These are phyloP conservation scores for Steatocranus sp. DNA, from an alignment of 2,797 vertebrate species.

Conservation along the genomic window DNA sequence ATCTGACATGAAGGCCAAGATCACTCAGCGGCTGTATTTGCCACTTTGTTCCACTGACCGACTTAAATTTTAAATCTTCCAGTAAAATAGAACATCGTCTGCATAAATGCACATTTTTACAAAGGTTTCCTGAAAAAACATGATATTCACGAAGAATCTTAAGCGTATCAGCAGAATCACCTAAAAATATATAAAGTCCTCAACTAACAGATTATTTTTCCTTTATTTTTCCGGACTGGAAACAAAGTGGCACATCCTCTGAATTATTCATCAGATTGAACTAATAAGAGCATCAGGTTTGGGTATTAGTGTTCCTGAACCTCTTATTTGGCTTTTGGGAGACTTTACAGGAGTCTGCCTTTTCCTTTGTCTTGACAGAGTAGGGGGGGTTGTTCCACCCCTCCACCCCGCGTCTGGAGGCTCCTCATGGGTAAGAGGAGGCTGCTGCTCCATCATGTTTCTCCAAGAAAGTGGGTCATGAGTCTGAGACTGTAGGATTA, in stretches of 20 bases:
- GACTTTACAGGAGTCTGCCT: constrained; percentile 47
- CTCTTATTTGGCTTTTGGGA: constrained; percentile 49
- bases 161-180: neutral
- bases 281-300: constrained; percentile 49
- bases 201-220: neutral
- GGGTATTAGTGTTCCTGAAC: constrained; percentile 48
- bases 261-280: constrained; percentile 35
- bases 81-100: constrained; percentile 5
- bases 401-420: constrained; percentile 58
- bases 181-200: neutral
- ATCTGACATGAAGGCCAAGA: neutral
- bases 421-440: constrained; percentile 57
- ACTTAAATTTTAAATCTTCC: neutral
- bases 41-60: neutral
- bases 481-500: constrained; percentile 81
- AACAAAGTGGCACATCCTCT: constrained; percentile 17
- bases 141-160: neutral
- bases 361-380: constrained; percentile 62
- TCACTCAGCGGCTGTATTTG: neutral
- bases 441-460: constrained; percentile 52
- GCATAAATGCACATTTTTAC: neutral
- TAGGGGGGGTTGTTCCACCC: constrained; percentile 8
- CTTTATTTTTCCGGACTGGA: neutral
- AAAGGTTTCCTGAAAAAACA: neutral
- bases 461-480: constrained; percentile 82